Conservation (phyloP, 2,113 vertebrate species). For the Poicephalus gulielmi region DNA sequence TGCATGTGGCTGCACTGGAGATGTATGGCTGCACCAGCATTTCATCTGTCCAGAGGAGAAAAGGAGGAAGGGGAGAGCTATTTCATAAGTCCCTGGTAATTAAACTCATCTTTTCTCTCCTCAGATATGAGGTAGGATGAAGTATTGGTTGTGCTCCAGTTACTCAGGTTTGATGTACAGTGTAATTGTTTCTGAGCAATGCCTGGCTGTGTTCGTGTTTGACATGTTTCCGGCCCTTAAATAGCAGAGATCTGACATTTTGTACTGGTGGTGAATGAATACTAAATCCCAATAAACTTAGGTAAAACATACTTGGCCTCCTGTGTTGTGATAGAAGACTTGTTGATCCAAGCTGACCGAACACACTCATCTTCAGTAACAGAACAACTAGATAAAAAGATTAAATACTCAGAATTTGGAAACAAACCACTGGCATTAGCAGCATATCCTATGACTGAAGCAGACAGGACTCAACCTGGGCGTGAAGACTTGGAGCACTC, state of each 20-base stretch:
- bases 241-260: neutral
- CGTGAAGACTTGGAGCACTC: neutral
- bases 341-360: neutral
- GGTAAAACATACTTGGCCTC: neutral
- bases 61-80: neutral
- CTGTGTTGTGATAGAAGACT: neutral
- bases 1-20: neutral
- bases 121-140: neutral
- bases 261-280: neutral
- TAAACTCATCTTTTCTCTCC: neutral
- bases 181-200: neutral
- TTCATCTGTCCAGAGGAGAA: neutral
- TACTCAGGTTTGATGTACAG: neutral
- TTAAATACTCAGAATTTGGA: neutral
- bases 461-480: neutral
- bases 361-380: neutral
- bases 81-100: neutral
- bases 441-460: neutral
- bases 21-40: neutral
- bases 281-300: constrained; percentile 25
- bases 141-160: neutral
- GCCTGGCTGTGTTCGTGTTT: neutral
- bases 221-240: neutral
- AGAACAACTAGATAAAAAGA: neutral
- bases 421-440: neutral